Evolutionary conservation across 2,888 invertebrate genomes (phyloP).

Genomic region (Rhodophaea formosa): DNA sequence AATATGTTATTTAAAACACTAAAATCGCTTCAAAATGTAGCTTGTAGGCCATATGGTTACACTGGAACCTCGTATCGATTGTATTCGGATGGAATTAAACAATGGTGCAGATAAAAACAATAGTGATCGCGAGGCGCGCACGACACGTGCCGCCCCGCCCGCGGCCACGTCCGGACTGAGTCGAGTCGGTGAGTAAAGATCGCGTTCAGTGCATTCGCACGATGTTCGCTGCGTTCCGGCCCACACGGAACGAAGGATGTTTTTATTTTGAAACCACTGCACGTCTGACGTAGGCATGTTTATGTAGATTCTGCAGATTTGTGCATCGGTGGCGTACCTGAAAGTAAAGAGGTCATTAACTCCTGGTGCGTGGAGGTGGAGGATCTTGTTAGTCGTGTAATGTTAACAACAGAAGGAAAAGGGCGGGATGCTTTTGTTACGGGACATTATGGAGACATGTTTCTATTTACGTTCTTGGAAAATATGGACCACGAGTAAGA

Average conservation of each 20-base stretch:
- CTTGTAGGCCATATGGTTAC: slow-evolving; percentile 57
- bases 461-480: background rate
- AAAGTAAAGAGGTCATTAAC: slow-evolving; percentile 13
- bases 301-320: slow-evolving; percentile 14
- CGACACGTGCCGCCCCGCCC: slow-evolving; percentile 78
- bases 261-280: slow-evolving; percentile 59
- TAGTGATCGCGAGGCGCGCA: slow-evolving; percentile 75
- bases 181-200: slow-evolving; percentile 52
- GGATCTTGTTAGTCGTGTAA: slow-evolving; percentile 1
- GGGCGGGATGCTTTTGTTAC: background rate
- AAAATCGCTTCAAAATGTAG: slow-evolving; percentile 38
- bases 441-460: background rate
- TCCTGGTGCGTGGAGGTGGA: slow-evolving; percentile 3
- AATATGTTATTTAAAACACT: slow-evolving; percentile 39
- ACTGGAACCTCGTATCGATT: slow-evolving; percentile 68
- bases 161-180: slow-evolving; percentile 73
- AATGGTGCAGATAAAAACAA: slow-evolving; percentile 72
- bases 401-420: background rate
- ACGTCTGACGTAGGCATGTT: slow-evolving; percentile 34
- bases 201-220: slow-evolving; percentile 65
- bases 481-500: too few species aligned
- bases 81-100: slow-evolving; percentile 66
- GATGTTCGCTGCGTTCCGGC: slow-evolving; percentile 57
- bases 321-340: slow-evolving; percentile 14
- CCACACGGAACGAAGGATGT: slow-evolving; percentile 44